Percentiles rank a stretch among this genome's conserved stretches.
phyloP scores from a whole-genome alignment of 2,113 vertebrate genomes.

The Dipodomys merriami region DNA sequence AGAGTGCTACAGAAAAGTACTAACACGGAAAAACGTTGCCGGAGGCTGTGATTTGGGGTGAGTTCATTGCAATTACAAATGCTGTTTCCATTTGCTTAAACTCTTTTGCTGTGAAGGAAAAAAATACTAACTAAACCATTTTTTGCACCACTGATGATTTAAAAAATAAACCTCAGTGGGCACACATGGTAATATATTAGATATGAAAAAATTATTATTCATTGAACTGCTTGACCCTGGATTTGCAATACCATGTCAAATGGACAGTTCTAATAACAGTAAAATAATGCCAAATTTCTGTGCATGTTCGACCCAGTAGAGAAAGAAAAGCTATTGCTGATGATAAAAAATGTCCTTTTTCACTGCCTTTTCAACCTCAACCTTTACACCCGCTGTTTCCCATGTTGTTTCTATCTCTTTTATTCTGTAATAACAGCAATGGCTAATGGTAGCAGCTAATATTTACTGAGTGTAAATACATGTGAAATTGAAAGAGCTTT shows the following conservation, averaged over 20 bases:
- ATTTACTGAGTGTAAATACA: background rate
- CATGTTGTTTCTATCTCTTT: background rate
- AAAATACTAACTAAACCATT: conserved; percentile 44
- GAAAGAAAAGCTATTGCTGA: background rate
- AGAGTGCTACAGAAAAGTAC: conserved; percentile 64
- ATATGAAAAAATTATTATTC: conserved; percentile 60
- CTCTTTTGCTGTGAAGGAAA: conserved; percentile 53
- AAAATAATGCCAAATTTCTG: background rate
- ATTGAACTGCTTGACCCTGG: conserved; percentile 44
- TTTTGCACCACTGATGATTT: conserved; percentile 23
- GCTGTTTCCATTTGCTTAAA: conserved; percentile 67
- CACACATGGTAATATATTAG: background rate
- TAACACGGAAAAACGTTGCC: conserved; percentile 60
- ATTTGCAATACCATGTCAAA: background rate
- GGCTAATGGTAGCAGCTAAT: background rate
- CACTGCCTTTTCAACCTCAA: background rate
- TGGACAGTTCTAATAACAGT: conserved; percentile 51
- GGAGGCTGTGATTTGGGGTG: conserved; percentile 12
- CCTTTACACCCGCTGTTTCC: background rate
- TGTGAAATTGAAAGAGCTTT: background rate
- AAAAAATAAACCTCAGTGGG: conserved; percentile 5
- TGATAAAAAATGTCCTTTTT: background rate
- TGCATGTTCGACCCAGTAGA: background rate
- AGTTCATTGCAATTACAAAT: background rate
- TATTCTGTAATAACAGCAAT: background rate